Conservation (phyloP, 2,888 invertebrate species). For the Melipona bicolor region DNA sequence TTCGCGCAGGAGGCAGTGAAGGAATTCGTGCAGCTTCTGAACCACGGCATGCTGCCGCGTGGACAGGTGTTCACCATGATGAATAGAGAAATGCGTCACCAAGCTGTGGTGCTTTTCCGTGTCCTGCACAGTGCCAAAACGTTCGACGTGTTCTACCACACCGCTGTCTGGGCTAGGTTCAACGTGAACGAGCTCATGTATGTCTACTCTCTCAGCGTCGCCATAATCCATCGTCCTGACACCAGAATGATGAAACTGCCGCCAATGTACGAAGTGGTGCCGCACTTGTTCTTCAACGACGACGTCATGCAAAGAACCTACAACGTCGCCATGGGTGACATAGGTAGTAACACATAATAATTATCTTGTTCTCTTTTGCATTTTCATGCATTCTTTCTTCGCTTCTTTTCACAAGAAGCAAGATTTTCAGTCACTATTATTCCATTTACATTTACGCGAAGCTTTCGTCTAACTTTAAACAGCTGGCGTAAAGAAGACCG, state of each 20-base stretch:
- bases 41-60: constrained; percentile 76
- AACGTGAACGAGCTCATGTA: constrained; percentile 88
- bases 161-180: constrained; percentile 86
- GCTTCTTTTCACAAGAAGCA: too few relatives aligned
- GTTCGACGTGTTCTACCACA: constrained; percentile 87
- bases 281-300: constrained; percentile 87
- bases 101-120: constrained; percentile 86
- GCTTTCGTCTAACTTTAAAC: neutral
- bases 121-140: constrained; percentile 87
- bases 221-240: constrained; percentile 87
- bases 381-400: too few relatives aligned
- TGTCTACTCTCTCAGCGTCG: constrained; percentile 87
- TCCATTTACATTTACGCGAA: neutral
- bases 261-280: constrained; percentile 89
- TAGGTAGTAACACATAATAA: constrained; percentile 49
- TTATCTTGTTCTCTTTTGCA: neutral
- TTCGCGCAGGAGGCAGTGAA: constrained; percentile 81
- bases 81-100: constrained; percentile 82
- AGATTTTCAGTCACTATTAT: too few relatives aligned
- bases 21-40: constrained; percentile 84
- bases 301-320: constrained; percentile 84
- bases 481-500: constrained; percentile 58
- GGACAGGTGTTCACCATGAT: constrained; percentile 80
- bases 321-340: constrained; percentile 72
- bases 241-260: constrained; percentile 87